A percentile compares a stretch with the other conserved stretches of the same genome.
Conservation (phyloP, 2,797 vertebrate species). For the Nannoperca australis region DNA sequence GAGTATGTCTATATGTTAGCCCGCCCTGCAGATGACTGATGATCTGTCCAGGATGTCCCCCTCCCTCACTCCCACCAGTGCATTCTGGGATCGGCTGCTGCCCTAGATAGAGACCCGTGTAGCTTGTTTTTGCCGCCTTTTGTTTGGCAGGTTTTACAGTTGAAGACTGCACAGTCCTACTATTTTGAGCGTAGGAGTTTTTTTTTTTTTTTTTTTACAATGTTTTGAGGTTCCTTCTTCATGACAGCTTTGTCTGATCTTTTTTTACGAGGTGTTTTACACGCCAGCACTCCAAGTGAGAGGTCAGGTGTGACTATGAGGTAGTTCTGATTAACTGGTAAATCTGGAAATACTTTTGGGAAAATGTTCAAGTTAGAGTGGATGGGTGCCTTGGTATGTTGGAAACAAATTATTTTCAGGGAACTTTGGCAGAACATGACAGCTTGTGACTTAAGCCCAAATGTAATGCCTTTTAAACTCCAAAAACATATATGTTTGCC, state of each 20-base stretch:
- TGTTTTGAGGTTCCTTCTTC: conserved; percentile 46
- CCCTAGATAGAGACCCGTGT: conserved; percentile 30
- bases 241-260: conserved; percentile 66
- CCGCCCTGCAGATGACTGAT: conserved; percentile 55
- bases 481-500: conserved; percentile 8
- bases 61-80: conserved; percentile 41
- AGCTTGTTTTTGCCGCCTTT: conserved; percentile 45
- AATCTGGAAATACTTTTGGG: conserved; percentile 37
- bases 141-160: conserved; percentile 43
- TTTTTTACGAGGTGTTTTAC: conserved; percentile 74
- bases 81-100: conserved; percentile 51
- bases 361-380: conserved; percentile 21
- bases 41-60: conserved; percentile 59
- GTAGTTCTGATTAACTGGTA: conserved; percentile 55
- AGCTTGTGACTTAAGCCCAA: background rate
- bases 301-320: conserved; percentile 63
- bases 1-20: conserved; percentile 30
- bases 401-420: conserved; percentile 21
- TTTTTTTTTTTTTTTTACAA: conserved; percentile 23
- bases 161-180: conserved; percentile 48
- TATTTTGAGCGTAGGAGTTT: conserved; percentile 52
- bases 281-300: conserved; percentile 38
- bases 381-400: conserved; percentile 12
- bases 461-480: conserved; percentile 9
- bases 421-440: conserved; percentile 31